Conservation (phyloP, 35 echinoderm and acorn worm species). For the Stichopus chloronotus region DNA sequence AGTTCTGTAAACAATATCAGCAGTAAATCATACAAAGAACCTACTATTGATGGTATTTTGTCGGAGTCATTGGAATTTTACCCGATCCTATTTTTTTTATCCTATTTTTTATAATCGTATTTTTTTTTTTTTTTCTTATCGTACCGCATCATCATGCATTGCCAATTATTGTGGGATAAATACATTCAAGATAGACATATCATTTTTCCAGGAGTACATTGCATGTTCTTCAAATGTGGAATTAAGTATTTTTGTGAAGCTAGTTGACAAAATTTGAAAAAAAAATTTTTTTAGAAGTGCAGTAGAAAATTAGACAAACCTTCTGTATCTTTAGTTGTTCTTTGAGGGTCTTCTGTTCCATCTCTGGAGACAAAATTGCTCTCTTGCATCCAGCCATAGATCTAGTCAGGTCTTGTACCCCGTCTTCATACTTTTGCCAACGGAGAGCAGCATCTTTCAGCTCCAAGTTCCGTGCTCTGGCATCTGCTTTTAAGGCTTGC, state of each 20-base stretch:
- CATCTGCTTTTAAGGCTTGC: neutral
- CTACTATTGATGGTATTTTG: neutral
- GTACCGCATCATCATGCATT: no score
- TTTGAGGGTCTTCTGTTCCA: constrained; percentile 70
- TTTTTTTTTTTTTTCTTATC: no score
- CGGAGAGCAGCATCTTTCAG: constrained; percentile 57
- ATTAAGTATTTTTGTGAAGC: no score
- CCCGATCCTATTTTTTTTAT: no score
- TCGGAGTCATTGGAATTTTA: neutral
- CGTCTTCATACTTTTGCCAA: constrained; percentile 75
- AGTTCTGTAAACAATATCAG: neutral
- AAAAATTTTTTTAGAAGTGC: no score
- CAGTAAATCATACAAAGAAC: neutral
- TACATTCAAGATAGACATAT: no score
- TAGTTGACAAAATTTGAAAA: no score
- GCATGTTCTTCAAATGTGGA: no score
- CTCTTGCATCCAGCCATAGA: constrained; percentile 65
- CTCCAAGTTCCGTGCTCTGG: constrained; percentile 43
- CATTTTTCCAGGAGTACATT: no score
- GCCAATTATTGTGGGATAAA: no score
- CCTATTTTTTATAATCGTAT: no score
- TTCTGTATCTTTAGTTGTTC: constrained; percentile 82
- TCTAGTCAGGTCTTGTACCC: constrained; percentile 54
- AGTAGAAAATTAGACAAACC: constrained; percentile 12
- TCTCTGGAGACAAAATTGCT: constrained; percentile 72